phyloP scores from a whole-genome alignment of 1,140 invertebrate genomes.

The Arctopsyche grandis region DNA sequence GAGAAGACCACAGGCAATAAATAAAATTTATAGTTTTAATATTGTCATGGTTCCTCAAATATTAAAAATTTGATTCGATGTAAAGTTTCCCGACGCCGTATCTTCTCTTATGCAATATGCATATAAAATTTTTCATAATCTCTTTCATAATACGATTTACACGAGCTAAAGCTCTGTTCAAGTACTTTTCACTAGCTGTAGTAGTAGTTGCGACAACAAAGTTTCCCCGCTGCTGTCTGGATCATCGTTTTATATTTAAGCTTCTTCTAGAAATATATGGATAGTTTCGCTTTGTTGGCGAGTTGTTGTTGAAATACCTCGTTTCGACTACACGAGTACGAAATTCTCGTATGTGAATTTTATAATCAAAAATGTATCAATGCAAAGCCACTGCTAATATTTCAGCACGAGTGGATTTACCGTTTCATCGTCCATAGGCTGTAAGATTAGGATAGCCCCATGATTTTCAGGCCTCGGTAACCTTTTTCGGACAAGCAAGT shows the following conservation, averaged over 20 bases:
- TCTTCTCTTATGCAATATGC: not conserved
- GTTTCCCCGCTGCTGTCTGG: not conserved
- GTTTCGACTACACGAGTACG: not conserved
- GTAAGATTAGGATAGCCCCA: no score
- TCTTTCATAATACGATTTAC: slow-evolving; percentile 19
- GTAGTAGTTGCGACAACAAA: slow-evolving; percentile 1
- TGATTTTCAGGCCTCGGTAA: no score
- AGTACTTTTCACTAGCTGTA: slow-evolving; percentile 8
- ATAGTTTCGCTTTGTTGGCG: not conserved
- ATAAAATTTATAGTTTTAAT: no score
- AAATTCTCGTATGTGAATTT: no score
- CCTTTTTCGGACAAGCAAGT: no score
- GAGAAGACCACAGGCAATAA: no score
- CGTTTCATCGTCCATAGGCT: no score
- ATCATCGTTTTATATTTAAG: slow-evolving; percentile 32
- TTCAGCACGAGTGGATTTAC: no score
- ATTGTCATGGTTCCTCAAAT: no score
- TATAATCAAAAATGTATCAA: no score
- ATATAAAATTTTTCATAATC: slow-evolving; percentile 20
- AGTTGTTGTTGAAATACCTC: slow-evolving; percentile 15
- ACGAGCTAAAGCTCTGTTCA: slow-evolving; percentile 8
- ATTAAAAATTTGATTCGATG: not conserved
- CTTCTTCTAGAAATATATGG: slow-evolving; percentile 19
- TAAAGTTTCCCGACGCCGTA: not conserved
- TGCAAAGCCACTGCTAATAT: no score